Evolutionary conservation across 2,888 invertebrate species (phyloP).

Genomic region (Seladonia tumulorum): DNA sequence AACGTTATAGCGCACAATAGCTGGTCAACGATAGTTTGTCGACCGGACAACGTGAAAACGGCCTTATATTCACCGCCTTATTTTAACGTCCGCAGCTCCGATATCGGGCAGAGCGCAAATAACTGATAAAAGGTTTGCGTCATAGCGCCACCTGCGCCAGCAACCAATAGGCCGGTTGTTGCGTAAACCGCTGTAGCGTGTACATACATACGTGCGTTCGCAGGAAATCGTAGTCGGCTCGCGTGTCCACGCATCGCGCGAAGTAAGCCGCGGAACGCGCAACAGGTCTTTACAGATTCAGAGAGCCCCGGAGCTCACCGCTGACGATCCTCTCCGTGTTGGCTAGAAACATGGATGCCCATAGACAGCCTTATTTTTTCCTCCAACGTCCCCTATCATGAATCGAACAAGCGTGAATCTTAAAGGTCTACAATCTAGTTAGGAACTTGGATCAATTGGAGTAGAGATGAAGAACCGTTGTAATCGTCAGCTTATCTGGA

Average conservation of each 20-base stretch:
- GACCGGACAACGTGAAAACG: not conserved
- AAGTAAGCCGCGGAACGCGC: constrained; percentile 34
- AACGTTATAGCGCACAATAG: not conserved
- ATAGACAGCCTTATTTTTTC: not conserved
- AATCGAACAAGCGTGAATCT: too few species aligned
- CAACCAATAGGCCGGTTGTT: constrained; percentile 55
- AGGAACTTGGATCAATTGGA: too few species aligned
- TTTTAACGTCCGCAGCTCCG: constrained; percentile 1
- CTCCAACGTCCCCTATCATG: not conserved
- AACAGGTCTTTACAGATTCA: constrained; percentile 39
- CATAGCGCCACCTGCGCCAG: constrained; percentile 76
- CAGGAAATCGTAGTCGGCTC: constrained; percentile 35
- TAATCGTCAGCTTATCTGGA: too few species aligned
- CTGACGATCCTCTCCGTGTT: too few species aligned
- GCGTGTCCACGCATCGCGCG: constrained; percentile 24
- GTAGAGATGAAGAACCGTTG: too few species aligned
- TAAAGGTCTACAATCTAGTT: too few species aligned
- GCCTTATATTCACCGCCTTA: constrained; percentile 18
- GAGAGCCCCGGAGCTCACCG: not conserved
- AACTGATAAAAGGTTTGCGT: constrained; percentile 71
- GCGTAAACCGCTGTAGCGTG: constrained; percentile 67
- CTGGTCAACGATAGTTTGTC: not conserved
- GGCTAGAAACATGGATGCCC: not conserved
- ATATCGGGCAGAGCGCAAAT: constrained; percentile 51
- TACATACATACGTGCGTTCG: constrained; percentile 32